Evolutionary conservation across 2,113 vertebrate genomes (phyloP).

Genomic region (Oceanodroma tethys): DNA sequence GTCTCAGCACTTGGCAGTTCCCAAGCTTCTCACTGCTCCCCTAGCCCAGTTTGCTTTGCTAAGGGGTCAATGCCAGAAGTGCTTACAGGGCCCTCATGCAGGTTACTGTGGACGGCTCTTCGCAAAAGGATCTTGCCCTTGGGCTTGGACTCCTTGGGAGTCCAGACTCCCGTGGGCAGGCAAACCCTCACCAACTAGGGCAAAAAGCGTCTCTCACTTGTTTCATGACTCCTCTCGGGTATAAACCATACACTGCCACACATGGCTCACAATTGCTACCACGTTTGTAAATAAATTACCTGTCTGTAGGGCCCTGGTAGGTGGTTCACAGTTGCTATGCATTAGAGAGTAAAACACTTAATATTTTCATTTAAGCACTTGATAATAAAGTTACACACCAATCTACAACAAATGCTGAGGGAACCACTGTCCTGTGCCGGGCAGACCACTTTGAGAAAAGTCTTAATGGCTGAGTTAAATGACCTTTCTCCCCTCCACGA

Average conservation of each 20-base stretch:
- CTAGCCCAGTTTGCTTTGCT: not conserved
- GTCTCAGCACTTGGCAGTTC: not conserved
- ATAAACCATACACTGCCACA: not conserved
- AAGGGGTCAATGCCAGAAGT: not conserved
- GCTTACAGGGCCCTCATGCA: not conserved
- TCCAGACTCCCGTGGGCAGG: not conserved
- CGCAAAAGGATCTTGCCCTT: not conserved
- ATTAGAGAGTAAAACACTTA: not conserved
- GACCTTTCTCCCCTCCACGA: not conserved
- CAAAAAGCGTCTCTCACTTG: not conserved
- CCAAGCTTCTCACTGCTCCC: not conserved
- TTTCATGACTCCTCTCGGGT: not conserved
- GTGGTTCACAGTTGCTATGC: not conserved
- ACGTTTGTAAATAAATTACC: not conserved
- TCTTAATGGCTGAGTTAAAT: not conserved
- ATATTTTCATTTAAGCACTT: not conserved
- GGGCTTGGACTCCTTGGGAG: not conserved
- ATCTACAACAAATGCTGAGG: not conserved
- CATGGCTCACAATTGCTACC: fast-evolving
- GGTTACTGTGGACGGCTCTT: not conserved
- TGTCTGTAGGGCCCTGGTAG: not conserved
- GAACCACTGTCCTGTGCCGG: not conserved
- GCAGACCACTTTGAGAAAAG: not conserved
- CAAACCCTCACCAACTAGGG: not conserved
- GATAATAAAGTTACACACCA: not conserved